Evolutionary conservation across 2,888 invertebrate species (phyloP).

Genomic region (Mylabris sibirica): DNA sequence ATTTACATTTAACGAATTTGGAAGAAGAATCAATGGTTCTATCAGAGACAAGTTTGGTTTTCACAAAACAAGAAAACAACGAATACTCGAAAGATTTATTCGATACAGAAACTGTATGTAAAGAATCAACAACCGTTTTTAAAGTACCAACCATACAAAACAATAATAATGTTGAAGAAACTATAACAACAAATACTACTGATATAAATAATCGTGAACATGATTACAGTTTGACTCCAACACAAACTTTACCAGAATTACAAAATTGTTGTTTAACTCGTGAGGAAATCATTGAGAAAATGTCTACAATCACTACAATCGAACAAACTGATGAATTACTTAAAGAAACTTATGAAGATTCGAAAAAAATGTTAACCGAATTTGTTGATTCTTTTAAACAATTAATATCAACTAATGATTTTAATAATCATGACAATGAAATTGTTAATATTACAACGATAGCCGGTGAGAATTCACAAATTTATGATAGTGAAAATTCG

Average conservation of each 20-base stretch:
- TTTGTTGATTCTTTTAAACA: neutral
- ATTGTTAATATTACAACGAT: neutral
- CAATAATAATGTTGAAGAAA: neutral
- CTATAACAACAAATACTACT: neutral
- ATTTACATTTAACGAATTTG: neutral
- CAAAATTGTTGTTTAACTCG: neutral
- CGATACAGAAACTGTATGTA: too few species aligned
- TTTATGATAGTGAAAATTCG: neutral
- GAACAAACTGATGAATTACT: neutral
- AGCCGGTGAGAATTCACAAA: neutral
- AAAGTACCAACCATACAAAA: neutral
- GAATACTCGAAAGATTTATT: conserved; percentile 21
- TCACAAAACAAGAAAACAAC: conserved; percentile 6
- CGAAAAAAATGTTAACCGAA: neutral
- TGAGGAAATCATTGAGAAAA: neutral
- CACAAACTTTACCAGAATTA: neutral
- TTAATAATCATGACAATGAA: neutral
- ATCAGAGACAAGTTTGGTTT: neutral
- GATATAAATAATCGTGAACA: neutral
- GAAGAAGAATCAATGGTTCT: too few species aligned
- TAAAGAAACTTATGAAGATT: neutral
- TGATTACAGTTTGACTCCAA: neutral
- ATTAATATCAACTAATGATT: neutral
- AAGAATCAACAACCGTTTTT: neutral
- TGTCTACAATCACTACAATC: neutral